Evolutionary conservation across 2,797 vertebrate genomes (phyloP).

Genomic region (Brotula barbata): DNA sequence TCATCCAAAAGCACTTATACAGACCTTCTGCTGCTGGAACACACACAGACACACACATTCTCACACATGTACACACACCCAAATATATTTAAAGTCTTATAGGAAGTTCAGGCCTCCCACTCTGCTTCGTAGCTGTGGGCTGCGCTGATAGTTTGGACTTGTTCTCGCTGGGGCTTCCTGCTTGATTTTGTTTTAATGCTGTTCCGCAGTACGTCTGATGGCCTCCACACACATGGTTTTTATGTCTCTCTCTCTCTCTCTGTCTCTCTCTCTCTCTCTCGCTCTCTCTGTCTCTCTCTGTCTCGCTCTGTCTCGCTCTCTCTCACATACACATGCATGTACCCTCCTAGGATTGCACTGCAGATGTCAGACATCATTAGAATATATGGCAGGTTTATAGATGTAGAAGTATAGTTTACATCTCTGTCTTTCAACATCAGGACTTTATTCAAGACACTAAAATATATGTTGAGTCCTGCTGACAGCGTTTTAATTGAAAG

Average conservation of each 20-base stretch:
- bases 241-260: slow-evolving; percentile 34
- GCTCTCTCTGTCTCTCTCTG: too few species aligned
- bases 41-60: slow-evolving; percentile 17
- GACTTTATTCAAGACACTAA: slow-evolving; percentile 9
- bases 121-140: slow-evolving; percentile 53
- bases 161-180: slow-evolving; percentile 47
- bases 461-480: not conserved
- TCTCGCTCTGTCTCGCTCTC: too few species aligned
- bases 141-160: slow-evolving; percentile 48
- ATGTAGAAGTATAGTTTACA: slow-evolving; percentile 1
- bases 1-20: slow-evolving; percentile 70
- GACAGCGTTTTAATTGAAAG: not conserved
- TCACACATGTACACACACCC: slow-evolving; percentile 7
- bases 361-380: slow-evolving; percentile 32
- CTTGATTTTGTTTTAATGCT: slow-evolving; percentile 57
- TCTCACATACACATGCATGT: slow-evolving; percentile 35
- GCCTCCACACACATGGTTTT: slow-evolving; percentile 51
- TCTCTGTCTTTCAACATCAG: not conserved
- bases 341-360: slow-evolving; percentile 10
- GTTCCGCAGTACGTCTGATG: slow-evolving; percentile 49
- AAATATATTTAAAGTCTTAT: slow-evolving; percentile 53
- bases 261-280: too few species aligned
- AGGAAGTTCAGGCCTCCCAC: slow-evolving; percentile 46
- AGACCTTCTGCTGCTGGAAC: slow-evolving; percentile 59
- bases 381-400: slow-evolving; percentile 5